These are phyloP conservation scores for Dexiosoma caninum DNA, from an alignment of 2,888 invertebrate species.

Conservation along the genomic window DNA sequence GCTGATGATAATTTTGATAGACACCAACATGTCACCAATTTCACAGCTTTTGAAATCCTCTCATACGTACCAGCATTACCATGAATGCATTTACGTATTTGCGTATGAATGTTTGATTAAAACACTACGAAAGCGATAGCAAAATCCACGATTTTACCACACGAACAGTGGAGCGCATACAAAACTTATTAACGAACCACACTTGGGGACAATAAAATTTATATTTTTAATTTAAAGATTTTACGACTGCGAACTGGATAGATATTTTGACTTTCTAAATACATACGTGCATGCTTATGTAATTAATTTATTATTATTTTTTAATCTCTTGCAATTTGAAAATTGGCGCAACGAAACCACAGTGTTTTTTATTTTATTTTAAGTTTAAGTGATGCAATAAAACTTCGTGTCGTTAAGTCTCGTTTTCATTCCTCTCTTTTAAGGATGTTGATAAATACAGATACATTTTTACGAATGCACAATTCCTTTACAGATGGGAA, in stretches of 20 bases:
- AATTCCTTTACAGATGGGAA: conserved; percentile 32
- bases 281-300: not conserved
- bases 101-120: not conserved
- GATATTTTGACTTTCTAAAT: too few species aligned
- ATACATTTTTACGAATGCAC: conserved; percentile 3
- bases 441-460: conserved; percentile 22
- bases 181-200: not conserved
- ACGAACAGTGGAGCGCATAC: not conserved
- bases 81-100: conserved; percentile 1
- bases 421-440: conserved; percentile 42
- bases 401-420: conserved; percentile 29
- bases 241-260: too few species aligned
- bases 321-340: not conserved
- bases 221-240: not conserved
- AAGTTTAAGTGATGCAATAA: conserved; percentile 43
- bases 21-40: not conserved
- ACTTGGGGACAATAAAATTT: not conserved
- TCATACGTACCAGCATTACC: not conserved
- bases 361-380: not conserved
- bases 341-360: not conserved
- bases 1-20: not conserved
- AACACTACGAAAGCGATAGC: not conserved
- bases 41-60: not conserved
- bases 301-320: not conserved
- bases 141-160: conserved; percentile 12